A percentile compares a stretch with the other conserved stretches of the same genome.
Evolutionary conservation across 92 coral and sea anemone species (phyloP).

Genomic region (Zoanthus sansibaricus): DNA sequence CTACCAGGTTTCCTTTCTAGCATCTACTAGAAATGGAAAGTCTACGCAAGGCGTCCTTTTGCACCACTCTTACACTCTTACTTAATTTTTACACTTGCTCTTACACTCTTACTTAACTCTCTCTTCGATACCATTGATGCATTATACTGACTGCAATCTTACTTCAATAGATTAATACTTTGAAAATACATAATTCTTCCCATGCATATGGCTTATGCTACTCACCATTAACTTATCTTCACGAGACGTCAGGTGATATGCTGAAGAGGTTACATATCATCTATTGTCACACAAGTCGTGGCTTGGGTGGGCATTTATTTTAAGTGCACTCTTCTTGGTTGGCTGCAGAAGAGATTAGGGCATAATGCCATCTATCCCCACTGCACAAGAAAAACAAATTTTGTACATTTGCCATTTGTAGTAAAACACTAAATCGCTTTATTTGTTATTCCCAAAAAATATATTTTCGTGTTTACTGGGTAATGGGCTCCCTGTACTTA

Average conservation of each 20-base stretch:
- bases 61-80: too few relatives aligned
- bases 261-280: constrained; percentile 46
- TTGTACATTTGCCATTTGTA: neutral
- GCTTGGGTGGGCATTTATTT: constrained; percentile 37
- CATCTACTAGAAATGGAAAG: too few relatives aligned
- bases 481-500: neutral
- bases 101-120: too few relatives aligned
- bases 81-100: too few relatives aligned
- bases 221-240: constrained; percentile 55
- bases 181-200: neutral
- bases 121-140: neutral
- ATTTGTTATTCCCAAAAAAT: neutral
- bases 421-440: neutral
- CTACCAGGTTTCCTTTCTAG: too few relatives aligned
- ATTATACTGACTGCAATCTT: neutral
- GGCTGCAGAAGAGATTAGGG: constrained; percentile 54
- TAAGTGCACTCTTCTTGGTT: constrained; percentile 46
- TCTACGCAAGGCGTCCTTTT: too few relatives aligned
- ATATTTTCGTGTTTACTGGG: neutral
- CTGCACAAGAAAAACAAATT: neutral
- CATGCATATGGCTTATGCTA: neutral
- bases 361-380: constrained; percentile 53
- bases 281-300: constrained; percentile 53
- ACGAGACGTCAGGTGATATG: constrained; percentile 47
- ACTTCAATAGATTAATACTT: neutral